Conservation (phyloP, 2,113 vertebrate species). For the Heterotis niloticus region DNA sequence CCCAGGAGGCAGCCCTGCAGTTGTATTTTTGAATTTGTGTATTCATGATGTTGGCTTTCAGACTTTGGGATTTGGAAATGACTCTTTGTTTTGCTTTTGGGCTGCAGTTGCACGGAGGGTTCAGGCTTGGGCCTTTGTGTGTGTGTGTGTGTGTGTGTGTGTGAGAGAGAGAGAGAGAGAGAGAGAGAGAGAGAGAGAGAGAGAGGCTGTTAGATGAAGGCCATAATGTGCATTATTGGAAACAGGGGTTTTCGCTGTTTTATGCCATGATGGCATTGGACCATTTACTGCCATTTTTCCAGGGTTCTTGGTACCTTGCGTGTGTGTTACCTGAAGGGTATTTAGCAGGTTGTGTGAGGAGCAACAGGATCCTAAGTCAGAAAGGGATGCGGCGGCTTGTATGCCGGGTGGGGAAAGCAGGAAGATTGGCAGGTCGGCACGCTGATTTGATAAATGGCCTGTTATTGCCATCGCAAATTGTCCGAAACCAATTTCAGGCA, state of each 20-base stretch:
- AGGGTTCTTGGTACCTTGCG: too few relatives aligned
- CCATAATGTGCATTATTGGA: too few relatives aligned
- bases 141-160: background rate
- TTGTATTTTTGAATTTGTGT: background rate
- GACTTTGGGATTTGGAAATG: background rate
- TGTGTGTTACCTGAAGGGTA: background rate
- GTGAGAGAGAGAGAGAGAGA: too few relatives aligned
- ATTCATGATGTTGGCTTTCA: too few relatives aligned
- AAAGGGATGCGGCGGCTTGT: background rate
- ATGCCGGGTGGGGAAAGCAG: background rate
- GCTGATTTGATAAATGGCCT: constrained; percentile 85
- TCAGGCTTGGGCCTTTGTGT: background rate
- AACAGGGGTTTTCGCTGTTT: too few relatives aligned
- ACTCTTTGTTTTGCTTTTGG: background rate
- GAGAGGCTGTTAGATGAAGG: too few relatives aligned
- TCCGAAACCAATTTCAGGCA: constrained; percentile 84
- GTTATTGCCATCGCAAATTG: constrained; percentile 90
- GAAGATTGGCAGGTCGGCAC: constrained; percentile 50
- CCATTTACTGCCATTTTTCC: too few relatives aligned
- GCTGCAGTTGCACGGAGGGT: background rate
- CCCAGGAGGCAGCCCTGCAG: background rate
- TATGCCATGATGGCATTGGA: too few relatives aligned
- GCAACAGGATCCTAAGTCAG: too few relatives aligned
- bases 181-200: too few relatives aligned
- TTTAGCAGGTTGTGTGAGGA: background rate